phyloP scores from a whole-genome alignment of 1,140 invertebrate species.

The Oryzaephilus surinamensis region DNA sequence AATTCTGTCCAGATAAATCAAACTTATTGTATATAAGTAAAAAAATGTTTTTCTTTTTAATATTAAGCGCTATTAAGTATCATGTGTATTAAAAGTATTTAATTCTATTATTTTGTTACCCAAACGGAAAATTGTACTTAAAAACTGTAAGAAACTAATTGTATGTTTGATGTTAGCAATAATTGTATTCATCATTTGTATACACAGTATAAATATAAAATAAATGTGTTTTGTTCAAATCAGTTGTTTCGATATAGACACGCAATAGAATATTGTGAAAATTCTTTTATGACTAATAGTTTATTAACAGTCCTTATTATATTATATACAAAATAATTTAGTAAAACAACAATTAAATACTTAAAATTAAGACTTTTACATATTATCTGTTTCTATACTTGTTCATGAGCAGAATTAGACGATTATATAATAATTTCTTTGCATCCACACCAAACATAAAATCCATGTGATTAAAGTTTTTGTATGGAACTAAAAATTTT shows the following conservation, averaged over 20 bases:
- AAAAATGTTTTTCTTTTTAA: conserved; percentile 24
- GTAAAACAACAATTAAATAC: no score
- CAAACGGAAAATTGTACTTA: conserved; percentile 35
- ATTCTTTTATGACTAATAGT: no score
- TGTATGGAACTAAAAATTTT: conserved; percentile 40
- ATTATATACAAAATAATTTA: no score
- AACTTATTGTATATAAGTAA: conserved; percentile 38
- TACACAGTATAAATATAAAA: conserved; percentile 32
- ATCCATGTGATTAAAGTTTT: conserved; percentile 59
- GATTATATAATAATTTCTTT: conserved; percentile 46
- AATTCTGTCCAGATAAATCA: conserved; percentile 38
- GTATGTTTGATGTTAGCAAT: conserved; percentile 39
- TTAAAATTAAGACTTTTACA: no score
- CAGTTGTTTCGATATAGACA: no score
- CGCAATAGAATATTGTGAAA: conserved; percentile 8
- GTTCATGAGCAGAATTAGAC: conserved; percentile 28
- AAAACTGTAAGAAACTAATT: conserved; percentile 36
- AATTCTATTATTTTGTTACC: conserved; percentile 36
- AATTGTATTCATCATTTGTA: conserved; percentile 36
- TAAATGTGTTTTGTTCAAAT: conserved; percentile 36
- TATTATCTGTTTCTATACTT: conserved; percentile 28
- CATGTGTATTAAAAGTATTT: conserved; percentile 26
- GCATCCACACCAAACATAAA: conserved; percentile 54
- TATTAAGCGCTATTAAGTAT: conserved; percentile 26
- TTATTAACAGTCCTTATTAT: no score